These are phyloP conservation scores for Eretmochelys imbricata DNA, from an alignment of 2,113 vertebrate genomes.

Conservation along the genomic window DNA sequence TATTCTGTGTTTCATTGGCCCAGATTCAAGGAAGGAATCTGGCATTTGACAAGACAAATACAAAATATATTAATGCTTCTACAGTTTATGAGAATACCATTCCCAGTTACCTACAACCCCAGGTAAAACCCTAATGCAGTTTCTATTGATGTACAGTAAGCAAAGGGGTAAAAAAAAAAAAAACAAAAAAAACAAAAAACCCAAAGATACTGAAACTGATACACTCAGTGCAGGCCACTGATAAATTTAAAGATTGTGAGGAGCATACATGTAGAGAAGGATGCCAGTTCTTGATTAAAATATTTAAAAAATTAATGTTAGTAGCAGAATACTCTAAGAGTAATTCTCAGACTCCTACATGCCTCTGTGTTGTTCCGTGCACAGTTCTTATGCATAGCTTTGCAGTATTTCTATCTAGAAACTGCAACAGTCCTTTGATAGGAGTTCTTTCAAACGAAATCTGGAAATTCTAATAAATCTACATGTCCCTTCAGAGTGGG, in stretches of 20 bases:
- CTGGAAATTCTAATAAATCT: background rate
- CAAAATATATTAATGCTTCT: background rate
- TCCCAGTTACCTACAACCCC: background rate
- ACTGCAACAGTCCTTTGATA: background rate
- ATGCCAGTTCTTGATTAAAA: background rate
- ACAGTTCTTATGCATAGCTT: background rate
- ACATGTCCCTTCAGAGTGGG: background rate
- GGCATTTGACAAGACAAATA: background rate
- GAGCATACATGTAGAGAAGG: background rate
- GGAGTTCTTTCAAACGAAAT: background rate
- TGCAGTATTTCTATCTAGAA: background rate
- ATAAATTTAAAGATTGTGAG: background rate
- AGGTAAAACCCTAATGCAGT: background rate
- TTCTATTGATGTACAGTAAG: fast-evolving
- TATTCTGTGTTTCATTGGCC: background rate
- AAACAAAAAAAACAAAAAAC: background rate
- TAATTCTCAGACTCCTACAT: fast-evolving
- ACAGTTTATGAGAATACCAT: background rate
- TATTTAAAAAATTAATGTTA: background rate
- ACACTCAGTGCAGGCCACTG: fast-evolving
- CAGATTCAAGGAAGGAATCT: background rate
- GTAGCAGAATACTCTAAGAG: background rate
- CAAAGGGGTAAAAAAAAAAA: fast-evolving
- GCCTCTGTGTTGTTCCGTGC: background rate
- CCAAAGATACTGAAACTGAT: background rate